These are phyloP conservation scores for Dallia pectoralis DNA, from an alignment of 2,797 vertebrate genomes.

Conservation along the genomic window DNA sequence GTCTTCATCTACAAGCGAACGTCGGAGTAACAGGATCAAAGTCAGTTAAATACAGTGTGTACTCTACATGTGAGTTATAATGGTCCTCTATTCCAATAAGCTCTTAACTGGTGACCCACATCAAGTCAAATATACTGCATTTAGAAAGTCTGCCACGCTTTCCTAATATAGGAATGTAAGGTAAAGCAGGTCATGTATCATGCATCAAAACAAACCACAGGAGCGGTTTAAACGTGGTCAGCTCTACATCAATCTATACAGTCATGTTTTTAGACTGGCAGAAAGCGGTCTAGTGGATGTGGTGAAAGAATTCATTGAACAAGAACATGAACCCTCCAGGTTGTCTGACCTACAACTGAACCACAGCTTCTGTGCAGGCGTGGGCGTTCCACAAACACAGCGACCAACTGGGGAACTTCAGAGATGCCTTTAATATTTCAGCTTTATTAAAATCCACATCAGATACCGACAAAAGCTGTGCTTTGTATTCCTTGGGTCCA, in stretches of 20 bases:
- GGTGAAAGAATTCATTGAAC: constrained; percentile 12
- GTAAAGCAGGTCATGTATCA: background rate
- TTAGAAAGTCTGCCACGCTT: background rate
- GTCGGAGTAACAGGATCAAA: too few species aligned
- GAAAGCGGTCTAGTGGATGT: background rate
- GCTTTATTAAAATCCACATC: too few species aligned
- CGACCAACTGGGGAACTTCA: background rate
- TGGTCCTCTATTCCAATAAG: too few species aligned
- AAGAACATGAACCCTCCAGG: background rate
- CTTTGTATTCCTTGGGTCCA: too few species aligned
- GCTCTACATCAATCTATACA: background rate
- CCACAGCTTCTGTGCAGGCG: background rate
- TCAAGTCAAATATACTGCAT: background rate
- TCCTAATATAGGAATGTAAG: constrained; percentile 2
- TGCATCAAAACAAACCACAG: background rate
- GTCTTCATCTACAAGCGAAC: too few species aligned
- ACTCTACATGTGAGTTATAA: too few species aligned
- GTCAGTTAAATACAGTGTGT: too few species aligned
- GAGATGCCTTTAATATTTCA: background rate
- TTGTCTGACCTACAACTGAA: constrained; percentile 9
- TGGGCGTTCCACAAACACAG: background rate
- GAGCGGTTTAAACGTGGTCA: background rate
- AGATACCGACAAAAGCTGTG: too few species aligned
- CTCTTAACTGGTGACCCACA: background rate
- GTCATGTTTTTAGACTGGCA: constrained; percentile 5